Conservation (phyloP, 2,113 vertebrate genomes). For the Pantherophis guttatus region DNA sequence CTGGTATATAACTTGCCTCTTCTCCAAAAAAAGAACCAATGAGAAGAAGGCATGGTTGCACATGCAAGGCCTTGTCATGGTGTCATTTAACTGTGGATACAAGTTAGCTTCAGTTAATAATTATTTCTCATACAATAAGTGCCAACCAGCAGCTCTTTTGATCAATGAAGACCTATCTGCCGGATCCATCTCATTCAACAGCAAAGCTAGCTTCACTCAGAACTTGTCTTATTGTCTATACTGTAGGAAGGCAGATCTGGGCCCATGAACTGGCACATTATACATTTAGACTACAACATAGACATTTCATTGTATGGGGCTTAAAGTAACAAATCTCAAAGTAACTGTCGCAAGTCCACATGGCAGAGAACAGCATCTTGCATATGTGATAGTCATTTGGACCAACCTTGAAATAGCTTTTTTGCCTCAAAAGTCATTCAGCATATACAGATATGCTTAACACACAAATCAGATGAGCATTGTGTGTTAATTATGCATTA, state of each 20-base stretch:
- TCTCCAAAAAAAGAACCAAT: background rate
- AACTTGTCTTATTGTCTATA: slow-evolving; percentile 22
- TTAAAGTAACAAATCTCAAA: slow-evolving; percentile 34
- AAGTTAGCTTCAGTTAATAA: slow-evolving; percentile 74
- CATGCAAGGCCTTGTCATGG: slow-evolving; percentile 30
- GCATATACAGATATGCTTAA: background rate
- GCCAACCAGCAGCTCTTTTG: slow-evolving; percentile 70
- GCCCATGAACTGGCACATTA: slow-evolving; percentile 26
- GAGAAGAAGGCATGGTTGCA: background rate
- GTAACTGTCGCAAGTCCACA: slow-evolving; percentile 10
- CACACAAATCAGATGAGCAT: slow-evolving; percentile 1
- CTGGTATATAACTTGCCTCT: background rate
- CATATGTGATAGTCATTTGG: slow-evolving; percentile 21
- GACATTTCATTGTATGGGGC: slow-evolving; percentile 53
- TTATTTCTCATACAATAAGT: slow-evolving; percentile 71
- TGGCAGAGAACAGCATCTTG: slow-evolving; percentile 29
- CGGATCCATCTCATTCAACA: slow-evolving; percentile 69
- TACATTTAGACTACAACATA: slow-evolving; percentile 46
- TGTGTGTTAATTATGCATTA: slow-evolving; percentile 26
- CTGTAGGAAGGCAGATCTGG: slow-evolving; percentile 9
- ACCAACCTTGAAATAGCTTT: slow-evolving; percentile 14
- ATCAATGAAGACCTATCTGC: slow-evolving; percentile 76
- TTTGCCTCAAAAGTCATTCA: slow-evolving; percentile 13
- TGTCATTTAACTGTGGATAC: slow-evolving; percentile 72
- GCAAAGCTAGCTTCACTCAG: slow-evolving; percentile 64